phyloP scores from a whole-genome alignment of 2,888 invertebrate species.

The Rosalia funebris region DNA sequence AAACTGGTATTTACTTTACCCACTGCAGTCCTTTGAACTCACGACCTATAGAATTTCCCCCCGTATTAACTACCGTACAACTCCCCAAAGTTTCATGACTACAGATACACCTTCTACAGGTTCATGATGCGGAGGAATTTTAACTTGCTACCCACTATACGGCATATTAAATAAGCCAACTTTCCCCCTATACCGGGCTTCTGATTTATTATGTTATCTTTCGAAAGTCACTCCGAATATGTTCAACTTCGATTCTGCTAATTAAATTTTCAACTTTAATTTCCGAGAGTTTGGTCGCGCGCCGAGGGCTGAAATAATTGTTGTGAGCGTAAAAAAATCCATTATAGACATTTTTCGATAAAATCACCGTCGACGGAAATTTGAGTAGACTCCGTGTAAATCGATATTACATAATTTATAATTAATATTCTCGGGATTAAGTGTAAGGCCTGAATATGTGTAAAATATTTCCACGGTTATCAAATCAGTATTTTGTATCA shows the following conservation, averaged over 20 bases:
- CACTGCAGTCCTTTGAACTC: no score
- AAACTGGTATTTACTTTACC: no score
- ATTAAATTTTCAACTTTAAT: constrained; percentile 14
- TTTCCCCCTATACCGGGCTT: not conserved
- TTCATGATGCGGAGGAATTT: constrained; percentile 5
- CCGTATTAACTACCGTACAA: no score
- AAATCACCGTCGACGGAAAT: not conserved
- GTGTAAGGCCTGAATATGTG: no score
- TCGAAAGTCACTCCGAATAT: not conserved
- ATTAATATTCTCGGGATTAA: no score
- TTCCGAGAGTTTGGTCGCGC: constrained; percentile 1
- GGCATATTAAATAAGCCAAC: not conserved
- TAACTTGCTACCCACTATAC: constrained; percentile 1
- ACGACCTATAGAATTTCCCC: no score
- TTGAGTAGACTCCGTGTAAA: no score
- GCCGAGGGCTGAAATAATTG: not conserved
- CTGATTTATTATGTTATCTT: not conserved
- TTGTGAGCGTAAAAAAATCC: not conserved
- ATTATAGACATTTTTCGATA: not conserved
- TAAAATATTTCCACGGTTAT: no score
- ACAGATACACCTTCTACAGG: constrained; percentile 2
- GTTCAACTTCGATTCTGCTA: constrained; percentile 9
- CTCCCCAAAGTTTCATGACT: not conserved
- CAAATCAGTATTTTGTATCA: no score
- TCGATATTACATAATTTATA: no score